phyloP scores from a whole-genome alignment of 2,888 invertebrate genomes.

The Callyntrura sp. region DNA sequence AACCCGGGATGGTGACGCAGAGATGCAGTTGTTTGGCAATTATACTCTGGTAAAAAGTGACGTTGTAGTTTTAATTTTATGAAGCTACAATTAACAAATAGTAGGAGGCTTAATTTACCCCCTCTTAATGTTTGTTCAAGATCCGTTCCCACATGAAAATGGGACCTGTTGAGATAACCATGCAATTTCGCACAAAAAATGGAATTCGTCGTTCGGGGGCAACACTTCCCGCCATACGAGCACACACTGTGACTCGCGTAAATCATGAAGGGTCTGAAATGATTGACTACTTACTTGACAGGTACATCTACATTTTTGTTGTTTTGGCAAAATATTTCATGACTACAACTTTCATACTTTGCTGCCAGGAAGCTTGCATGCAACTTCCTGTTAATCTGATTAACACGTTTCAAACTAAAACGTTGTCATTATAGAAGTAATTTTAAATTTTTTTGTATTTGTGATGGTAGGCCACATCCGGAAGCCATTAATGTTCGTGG shows the following conservation, averaged over 20 bases:
- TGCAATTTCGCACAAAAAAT: slow-evolving; percentile 82
- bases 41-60: slow-evolving; percentile 82
- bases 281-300: slow-evolving; percentile 83
- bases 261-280: slow-evolving; percentile 83
- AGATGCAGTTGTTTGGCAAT: slow-evolving; percentile 83
- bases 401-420: too few species aligned
- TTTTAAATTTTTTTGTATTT: slow-evolving; percentile 16
- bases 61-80: too few species aligned
- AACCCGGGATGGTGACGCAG: slow-evolving; percentile 82
- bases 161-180: slow-evolving; percentile 81
- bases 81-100: not conserved
- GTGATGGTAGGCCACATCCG: slow-evolving; percentile 81
- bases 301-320: slow-evolving; percentile 63
- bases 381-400: too few species aligned
- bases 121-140: slow-evolving; percentile 62
- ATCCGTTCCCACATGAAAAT: slow-evolving; percentile 83
- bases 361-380: too few species aligned
- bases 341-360: slow-evolving; percentile 1
- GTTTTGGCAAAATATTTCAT: not conserved
- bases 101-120: too few species aligned
- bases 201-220: slow-evolving; percentile 82
- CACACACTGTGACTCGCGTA: slow-evolving; percentile 83
- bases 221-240: slow-evolving; percentile 77
- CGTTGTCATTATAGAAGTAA: too few species aligned
- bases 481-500: slow-evolving; percentile 82